phyloP scores from a whole-genome alignment of 2,888 invertebrate genomes.

The Brassicogethes aeneus region DNA sequence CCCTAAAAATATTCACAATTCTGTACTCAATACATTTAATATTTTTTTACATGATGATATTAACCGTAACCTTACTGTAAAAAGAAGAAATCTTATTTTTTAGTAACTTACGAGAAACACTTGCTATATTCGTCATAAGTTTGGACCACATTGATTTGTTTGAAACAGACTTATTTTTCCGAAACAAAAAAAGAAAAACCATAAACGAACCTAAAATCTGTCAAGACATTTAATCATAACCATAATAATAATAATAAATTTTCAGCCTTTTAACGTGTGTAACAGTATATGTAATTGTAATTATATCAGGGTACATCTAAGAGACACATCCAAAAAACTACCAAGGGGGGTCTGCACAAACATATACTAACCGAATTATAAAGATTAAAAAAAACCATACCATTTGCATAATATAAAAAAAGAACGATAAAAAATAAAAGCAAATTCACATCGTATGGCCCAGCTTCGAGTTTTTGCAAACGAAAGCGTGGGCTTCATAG shows the following conservation, averaged over 20 bases:
- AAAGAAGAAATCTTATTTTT: conserved; percentile 17
- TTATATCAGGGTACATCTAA: background rate
- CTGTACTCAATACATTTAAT: conserved; percentile 24
- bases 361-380: conserved; percentile 6
- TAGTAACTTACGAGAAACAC: conserved; percentile 18
- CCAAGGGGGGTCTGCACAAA: conserved; percentile 4
- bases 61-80: conserved; percentile 24
- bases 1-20: conserved; percentile 20
- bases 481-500: no score
- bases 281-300: no score
- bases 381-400: conserved; percentile 12
- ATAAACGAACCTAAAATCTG: no score
- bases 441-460: conserved; percentile 1
- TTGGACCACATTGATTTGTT: conserved; percentile 20
- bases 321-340: background rate
- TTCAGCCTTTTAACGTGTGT: conserved; percentile 13
- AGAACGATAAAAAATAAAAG: conserved; percentile 11
- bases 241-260: conserved; percentile 6
- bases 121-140: conserved; percentile 21
- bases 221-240: no score
- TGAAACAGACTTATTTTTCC: conserved; percentile 8
- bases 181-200: no score
- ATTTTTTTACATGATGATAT: conserved; percentile 8
- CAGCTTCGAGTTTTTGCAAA: no score
- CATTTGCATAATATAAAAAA: conserved; percentile 10